phyloP scores from a whole-genome alignment of 1,140 invertebrate species.

The Potamilus streckersoni region DNA sequence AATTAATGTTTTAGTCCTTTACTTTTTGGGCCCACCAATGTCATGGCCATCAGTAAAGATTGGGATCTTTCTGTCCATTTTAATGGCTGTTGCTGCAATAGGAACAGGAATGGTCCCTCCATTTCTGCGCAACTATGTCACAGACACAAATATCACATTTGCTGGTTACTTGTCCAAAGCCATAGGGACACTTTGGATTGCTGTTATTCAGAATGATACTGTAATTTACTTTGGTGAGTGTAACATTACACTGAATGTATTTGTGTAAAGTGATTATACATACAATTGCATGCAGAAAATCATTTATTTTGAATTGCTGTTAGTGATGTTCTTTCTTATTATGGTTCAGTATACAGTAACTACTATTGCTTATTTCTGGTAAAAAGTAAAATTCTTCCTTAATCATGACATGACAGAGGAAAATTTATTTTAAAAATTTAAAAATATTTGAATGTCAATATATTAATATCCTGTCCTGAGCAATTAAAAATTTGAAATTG shows the following conservation, averaged over 20 bases:
- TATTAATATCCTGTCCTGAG: too few species aligned
- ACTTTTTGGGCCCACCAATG: slow-evolving; percentile 53
- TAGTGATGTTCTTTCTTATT: neutral
- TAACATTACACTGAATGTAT: too few species aligned
- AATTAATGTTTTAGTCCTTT: slow-evolving; percentile 57
- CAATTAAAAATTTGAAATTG: too few species aligned
- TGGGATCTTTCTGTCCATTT: slow-evolving; percentile 56
- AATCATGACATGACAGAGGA: too few species aligned
- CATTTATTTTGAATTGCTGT: neutral
- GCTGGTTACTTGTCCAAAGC: slow-evolving; percentile 61
- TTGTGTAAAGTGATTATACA: neutral
- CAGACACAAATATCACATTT: slow-evolving; percentile 56
- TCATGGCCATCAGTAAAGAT: slow-evolving; percentile 53
- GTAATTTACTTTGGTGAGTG: slow-evolving; percentile 58
- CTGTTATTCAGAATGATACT: slow-evolving; percentile 57
- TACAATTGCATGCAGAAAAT: neutral
- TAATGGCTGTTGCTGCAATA: slow-evolving; percentile 58
- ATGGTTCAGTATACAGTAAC: too few species aligned
- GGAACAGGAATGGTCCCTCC: slow-evolving; percentile 50
- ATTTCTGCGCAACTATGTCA: slow-evolving; percentile 49
- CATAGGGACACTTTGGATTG: slow-evolving; percentile 61
- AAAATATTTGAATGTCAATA: too few species aligned
- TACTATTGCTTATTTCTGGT: neutral
- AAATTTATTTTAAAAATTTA: too few species aligned
- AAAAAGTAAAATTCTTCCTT: too few species aligned